These are phyloP conservation scores for Oncorhynchus mykiss DNA, from an alignment of 2,113 vertebrate genomes.

Conservation along the genomic window DNA sequence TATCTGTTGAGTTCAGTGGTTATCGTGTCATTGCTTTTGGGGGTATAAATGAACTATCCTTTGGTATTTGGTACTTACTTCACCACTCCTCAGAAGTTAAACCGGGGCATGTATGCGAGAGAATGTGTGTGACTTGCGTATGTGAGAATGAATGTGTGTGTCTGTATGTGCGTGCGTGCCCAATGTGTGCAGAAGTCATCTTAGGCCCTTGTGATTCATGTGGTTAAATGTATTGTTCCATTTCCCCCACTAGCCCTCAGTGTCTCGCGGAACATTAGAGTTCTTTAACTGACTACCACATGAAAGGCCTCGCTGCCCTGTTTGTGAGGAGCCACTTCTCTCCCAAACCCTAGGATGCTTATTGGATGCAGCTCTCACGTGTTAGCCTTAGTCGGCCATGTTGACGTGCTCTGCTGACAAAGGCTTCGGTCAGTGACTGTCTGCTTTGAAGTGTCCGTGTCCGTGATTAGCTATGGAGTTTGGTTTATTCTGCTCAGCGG, in stretches of 20 bases:
- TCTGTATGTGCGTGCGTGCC: conserved; percentile 2
- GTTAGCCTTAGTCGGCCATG: conserved; percentile 57
- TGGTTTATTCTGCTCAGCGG: conserved; percentile 43
- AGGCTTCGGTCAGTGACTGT: conserved; percentile 40
- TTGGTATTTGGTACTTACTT: too few relatives aligned
- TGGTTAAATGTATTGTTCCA: conserved; percentile 74
- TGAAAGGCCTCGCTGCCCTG: conserved; percentile 58
- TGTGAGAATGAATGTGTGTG: conserved; percentile 26
- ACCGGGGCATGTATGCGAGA: neutral
- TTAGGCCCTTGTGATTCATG: conserved; percentile 66
- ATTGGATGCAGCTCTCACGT: conserved; percentile 64
- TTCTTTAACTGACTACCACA: conserved; percentile 69
- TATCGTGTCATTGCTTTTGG: conserved; percentile 41
- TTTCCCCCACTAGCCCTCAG: conserved; percentile 66
- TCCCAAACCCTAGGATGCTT: conserved; percentile 56
- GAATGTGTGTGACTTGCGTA: conserved; percentile 37
- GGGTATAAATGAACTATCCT: too few relatives aligned
- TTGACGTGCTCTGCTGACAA: conserved; percentile 27
- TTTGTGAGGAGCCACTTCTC: conserved; percentile 64
- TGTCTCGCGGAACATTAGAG: conserved; percentile 73
- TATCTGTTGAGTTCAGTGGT: conserved; percentile 22
- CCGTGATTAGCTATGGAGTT: conserved; percentile 35
- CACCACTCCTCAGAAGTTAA: too few relatives aligned
- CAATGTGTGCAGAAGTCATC: conserved; percentile 63
- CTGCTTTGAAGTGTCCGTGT: conserved; percentile 43